Evolutionary conservation across 1,140 invertebrate species (phyloP), one percentile per base, ranked within the genome.

Genomic region (Arion vulgaris): DNA sequence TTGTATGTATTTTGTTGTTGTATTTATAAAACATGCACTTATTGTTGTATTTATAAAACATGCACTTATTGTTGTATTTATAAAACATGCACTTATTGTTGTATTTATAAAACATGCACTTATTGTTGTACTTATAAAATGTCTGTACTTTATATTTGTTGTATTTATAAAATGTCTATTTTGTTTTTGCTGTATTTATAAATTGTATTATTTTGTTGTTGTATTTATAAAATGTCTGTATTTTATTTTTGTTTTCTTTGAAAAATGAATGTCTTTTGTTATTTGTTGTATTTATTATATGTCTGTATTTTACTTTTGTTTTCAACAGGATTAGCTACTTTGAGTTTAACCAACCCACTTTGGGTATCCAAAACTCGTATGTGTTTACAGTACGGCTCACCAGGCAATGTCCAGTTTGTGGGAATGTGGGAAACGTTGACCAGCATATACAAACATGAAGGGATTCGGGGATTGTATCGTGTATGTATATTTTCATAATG

Each of bases 321-420:
- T 32, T 13, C 19, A 28, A 32, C 62, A 89, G 98, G 98, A 51
- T 94, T 98, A 38, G 93, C 98, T 0, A 99, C 98, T 0, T 94
- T 99, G 34, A 89, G 96, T 0, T 94, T 99, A 89, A 98, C 98
- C 11, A 99, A 99, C 94, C 98, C 98, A 72, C 96, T 99, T 86
- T 99, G 98, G 98, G 97, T 99, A 57, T 96, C 98, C 68, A 98
- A 98, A 94, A 98, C 97, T 5, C 94, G 92, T 15, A 87, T 93
- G 82, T 93, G 92, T 86, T 85, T 93, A 45, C 93, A 93, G 71
- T 93, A 93, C 81, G 92, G 41, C 1, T 57, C 38, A 11, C 51
- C 75, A 11, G 68, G n/a, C 17, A 71, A 38, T 36, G 62, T 38
- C 34, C 77, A 49, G 28, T 84, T 69, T 78, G 7, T 66, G 49